phyloP scores from a whole-genome alignment of 2,888 invertebrate species.

The Acholoe squamosa region DNA sequence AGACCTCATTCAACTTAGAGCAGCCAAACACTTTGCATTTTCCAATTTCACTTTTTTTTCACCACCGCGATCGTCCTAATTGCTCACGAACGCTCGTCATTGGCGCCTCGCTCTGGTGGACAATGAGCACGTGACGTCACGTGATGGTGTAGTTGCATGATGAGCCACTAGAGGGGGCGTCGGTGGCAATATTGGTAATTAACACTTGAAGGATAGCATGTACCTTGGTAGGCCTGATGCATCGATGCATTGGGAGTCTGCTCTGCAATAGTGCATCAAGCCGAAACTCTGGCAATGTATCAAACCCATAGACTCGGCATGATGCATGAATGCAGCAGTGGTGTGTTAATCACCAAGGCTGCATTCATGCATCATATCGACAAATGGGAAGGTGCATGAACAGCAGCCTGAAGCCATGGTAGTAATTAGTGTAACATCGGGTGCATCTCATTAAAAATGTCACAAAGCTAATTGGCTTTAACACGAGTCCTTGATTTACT shows the following conservation, averaged over 20 bases:
- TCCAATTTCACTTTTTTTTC: constrained; percentile 19
- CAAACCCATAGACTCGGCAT: no score
- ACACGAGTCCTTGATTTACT: constrained; percentile 23
- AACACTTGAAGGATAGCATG: no score
- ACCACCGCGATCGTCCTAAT: not conserved
- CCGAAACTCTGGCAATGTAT: no score
- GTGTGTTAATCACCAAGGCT: no score
- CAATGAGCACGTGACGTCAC: constrained; percentile 42
- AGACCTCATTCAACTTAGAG: not conserved
- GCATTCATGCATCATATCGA: no score
- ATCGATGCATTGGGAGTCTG: no score
- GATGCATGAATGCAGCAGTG: no score
- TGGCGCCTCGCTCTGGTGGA: not conserved
- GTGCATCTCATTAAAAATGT: constrained; percentile 32
- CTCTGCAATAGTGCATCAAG: no score
- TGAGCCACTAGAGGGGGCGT: constrained; percentile 31
- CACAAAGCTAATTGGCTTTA: constrained; percentile 31
- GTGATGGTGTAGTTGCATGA: constrained; percentile 34
- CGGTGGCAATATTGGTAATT: constrained; percentile 28
- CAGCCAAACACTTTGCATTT: constrained; percentile 31
- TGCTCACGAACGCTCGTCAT: constrained; percentile 13
- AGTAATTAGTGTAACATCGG: not conserved
- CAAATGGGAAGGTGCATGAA: no score
- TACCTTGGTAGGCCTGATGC: no score
- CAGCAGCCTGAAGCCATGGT: no score